These are phyloP conservation scores for Distichodus sexfasciatus DNA, from an alignment of 2,797 vertebrate genomes.

Conservation along the genomic window DNA sequence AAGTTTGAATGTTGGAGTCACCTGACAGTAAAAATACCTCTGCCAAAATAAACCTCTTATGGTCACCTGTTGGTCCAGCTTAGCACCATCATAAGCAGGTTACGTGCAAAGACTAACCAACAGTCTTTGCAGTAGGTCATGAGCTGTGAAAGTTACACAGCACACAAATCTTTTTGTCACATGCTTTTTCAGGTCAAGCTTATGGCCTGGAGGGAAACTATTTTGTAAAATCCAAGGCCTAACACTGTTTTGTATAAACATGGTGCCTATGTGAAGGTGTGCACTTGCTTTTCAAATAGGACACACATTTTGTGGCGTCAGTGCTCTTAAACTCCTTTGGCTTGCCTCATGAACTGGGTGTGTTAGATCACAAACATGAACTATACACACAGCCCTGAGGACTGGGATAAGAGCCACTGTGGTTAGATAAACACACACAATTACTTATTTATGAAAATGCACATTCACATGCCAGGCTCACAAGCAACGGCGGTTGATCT, in stretches of 20 bases:
- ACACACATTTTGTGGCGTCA: no score
- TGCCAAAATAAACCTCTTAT: slow-evolving; percentile 20
- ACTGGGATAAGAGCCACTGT: neutral
- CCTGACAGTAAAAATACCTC: slow-evolving; percentile 13
- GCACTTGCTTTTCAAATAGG: no score
- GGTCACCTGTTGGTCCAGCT: neutral
- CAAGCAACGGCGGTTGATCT: neutral
- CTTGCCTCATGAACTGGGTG: no score
- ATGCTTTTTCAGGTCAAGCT: no score
- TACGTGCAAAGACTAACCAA: slow-evolving; percentile 2
- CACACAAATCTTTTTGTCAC: neutral
- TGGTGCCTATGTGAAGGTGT: no score
- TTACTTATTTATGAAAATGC: neutral
- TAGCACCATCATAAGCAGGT: neutral
- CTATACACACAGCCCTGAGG: no score
- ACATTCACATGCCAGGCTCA: neutral
- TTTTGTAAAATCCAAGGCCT: no score
- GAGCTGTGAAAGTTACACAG: neutral
- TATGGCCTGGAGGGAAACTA: no score
- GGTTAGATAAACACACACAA: neutral
- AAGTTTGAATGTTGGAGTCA: slow-evolving; percentile 2
- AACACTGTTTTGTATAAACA: no score
- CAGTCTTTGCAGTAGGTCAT: neutral
- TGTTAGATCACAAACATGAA: no score
- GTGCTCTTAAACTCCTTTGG: no score